Evolutionary conservation across 2,113 vertebrate genomes (phyloP).

Genomic region (Sphaerodactylus townsendi): DNA sequence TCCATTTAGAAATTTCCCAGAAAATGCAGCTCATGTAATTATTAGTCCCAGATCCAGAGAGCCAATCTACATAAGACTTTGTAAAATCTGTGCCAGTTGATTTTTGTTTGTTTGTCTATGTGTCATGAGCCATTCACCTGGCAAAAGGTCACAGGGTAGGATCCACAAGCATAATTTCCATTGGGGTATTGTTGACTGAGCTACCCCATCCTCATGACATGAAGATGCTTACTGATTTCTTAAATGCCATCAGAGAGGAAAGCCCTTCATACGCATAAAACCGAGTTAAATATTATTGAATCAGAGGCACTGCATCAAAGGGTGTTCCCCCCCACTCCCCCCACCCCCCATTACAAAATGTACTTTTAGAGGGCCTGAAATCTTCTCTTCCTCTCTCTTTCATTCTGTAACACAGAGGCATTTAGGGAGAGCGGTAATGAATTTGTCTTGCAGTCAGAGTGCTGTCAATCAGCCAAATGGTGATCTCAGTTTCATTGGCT

Average conservation of each 20-base stretch:
- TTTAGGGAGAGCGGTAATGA: slow-evolving; percentile 58
- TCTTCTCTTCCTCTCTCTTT: slow-evolving; percentile 41
- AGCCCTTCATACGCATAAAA: not conserved
- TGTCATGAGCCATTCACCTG: not conserved
- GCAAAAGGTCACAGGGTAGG: not conserved
- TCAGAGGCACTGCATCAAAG: not conserved
- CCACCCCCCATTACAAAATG: slow-evolving; percentile 46
- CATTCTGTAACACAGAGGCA: slow-evolving; percentile 64
- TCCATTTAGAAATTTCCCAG: not conserved
- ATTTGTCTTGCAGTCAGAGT: slow-evolving; percentile 36
- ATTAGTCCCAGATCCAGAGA: not conserved
- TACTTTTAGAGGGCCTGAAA: slow-evolving; percentile 57
- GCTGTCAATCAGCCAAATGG: slow-evolving; percentile 42
- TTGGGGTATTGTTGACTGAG: not conserved
- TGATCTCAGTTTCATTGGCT: slow-evolving; percentile 21
- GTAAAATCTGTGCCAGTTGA: not conserved
- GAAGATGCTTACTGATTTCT: not conserved
- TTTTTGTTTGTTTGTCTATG: not conserved
- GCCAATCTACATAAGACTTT: not conserved
- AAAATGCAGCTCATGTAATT: not conserved
- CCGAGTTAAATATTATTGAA: slow-evolving; percentile 59
- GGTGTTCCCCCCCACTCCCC: too few relatives aligned
- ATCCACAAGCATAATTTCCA: not conserved
- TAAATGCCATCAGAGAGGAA: not conserved
- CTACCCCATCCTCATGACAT: not conserved